Base-by-base conservation (phyloP, 2,797 vertebrate genomes). In the Odontamblyopus rebecca region DNA sequence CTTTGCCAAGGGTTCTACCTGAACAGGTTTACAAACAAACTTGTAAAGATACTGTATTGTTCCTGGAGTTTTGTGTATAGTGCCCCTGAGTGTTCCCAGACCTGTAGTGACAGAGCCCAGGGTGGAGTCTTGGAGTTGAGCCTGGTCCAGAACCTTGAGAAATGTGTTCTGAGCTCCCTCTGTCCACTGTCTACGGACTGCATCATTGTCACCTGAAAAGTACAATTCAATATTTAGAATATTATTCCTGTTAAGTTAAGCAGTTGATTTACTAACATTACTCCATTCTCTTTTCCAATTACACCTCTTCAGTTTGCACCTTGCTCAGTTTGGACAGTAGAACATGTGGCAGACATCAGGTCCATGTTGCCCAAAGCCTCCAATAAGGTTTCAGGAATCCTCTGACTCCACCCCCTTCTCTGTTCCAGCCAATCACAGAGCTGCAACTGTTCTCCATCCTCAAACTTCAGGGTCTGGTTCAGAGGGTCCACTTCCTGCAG, bases 391-490 rank as follows among this genome's bases (percentile, higher is more conserved):
- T 86, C 74, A 35, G 93, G 93, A 11, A 73, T 73, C 69, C 86
- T 82, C 60, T 84, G 86, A 61, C 77, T 82, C 92, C 92, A 92
- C 68, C 63, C 77, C 69, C 57, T 89, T 64, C 86, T 84, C 67
- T 0, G 51, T 67, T 83, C 74, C 4, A 74, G 66, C 84, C 85
- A 76, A 60, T 91, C 79, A 50, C 48, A 73, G 44, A 93, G 79
- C 79, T 89, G 90, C 51, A 93, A 68, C 71, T 90, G 89, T 77
- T 92, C 79, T 48, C 84, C 85, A 23, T 90, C 82, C 83, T 91
- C 86, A 77, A 92, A 95, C 66, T 82, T 94, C 86, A 93, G 81
- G 1, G 93, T 94, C 80, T 90, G 85, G 78, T 84, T 94, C 66
- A 93, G 79, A 51, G 72, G 81, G 73, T 94, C 92, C 23, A 53